Percentiles rank a stretch among this genome's conserved stretches.
Conservation (phyloP, 2,113 vertebrate genomes). For the Chrysemys picta region DNA sequence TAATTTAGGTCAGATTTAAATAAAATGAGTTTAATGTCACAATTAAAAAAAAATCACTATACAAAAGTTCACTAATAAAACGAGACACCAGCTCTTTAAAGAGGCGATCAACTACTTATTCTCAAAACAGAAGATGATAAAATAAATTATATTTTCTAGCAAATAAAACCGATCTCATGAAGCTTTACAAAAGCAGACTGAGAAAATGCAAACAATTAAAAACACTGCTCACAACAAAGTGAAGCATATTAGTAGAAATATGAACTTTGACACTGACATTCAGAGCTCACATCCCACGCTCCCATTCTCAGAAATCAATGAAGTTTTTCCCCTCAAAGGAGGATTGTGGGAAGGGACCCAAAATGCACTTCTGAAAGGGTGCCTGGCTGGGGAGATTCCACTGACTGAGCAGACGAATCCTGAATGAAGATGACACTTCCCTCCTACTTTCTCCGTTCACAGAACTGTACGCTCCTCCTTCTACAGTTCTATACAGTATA, state of each 20-base stretch:
- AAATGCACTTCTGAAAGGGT: neutral
- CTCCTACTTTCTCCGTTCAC: accelerated
- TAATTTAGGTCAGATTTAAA: slow-evolving; percentile 63
- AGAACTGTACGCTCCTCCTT: accelerated
- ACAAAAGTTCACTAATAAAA: slow-evolving; percentile 13
- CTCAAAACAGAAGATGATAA: neutral
- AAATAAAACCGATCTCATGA: accelerated
- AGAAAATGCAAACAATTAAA: neutral
- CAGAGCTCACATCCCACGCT: neutral
- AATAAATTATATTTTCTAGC: slow-evolving; percentile 56
- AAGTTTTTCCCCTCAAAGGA: neutral
- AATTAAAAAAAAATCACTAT: neutral
- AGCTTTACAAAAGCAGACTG: neutral
- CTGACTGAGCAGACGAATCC: accelerated
- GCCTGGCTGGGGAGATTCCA: accelerated
- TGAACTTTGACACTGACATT: neutral
- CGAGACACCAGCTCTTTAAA: neutral
- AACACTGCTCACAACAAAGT: accelerated
- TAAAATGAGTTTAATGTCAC: slow-evolving; percentile 50
- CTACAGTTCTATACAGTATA: neutral
- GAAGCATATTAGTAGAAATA: neutral
- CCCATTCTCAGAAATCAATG: accelerated
- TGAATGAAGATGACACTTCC: neutral
- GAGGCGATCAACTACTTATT: slow-evolving; percentile 17
- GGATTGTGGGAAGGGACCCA: neutral